These are phyloP conservation scores for Pseudochirops cupreus DNA, from an alignment of 2,797 vertebrate genomes.

Conservation along the genomic window DNA sequence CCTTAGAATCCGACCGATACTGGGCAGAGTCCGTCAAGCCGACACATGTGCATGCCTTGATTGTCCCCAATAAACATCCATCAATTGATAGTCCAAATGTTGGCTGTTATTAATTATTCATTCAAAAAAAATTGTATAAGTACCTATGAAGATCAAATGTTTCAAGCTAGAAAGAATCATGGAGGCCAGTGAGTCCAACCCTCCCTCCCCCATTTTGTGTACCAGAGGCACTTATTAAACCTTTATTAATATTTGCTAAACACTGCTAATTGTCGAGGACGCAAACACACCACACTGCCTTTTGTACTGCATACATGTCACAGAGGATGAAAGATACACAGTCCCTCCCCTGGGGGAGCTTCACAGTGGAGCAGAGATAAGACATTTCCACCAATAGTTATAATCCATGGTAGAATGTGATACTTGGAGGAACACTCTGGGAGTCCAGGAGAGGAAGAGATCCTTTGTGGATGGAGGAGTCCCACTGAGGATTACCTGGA, in stretches of 20 bases:
- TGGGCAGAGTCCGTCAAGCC: background rate
- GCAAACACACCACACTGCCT: background rate
- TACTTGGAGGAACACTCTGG: background rate
- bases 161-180: background rate
- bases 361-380: background rate
- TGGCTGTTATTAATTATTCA: background rate
- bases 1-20: background rate
- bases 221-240: background rate
- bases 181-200: background rate
- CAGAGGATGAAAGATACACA: background rate
- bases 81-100: background rate
- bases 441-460: background rate
- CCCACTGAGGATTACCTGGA: background rate
- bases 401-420: no score
- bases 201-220: background rate
- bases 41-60: background rate
- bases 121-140: background rate
- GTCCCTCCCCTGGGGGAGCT: background rate
- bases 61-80: background rate
- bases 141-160: background rate
- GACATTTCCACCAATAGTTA: background rate
- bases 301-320: background rate
- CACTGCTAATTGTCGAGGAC: background rate
- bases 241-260: background rate
- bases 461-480: background rate